A percentile compares a stretch with the other conserved stretches of the same genome.
Evolutionary conservation across 2,888 invertebrate genomes (phyloP).

Genomic region (Hanleya hanleyi): DNA sequence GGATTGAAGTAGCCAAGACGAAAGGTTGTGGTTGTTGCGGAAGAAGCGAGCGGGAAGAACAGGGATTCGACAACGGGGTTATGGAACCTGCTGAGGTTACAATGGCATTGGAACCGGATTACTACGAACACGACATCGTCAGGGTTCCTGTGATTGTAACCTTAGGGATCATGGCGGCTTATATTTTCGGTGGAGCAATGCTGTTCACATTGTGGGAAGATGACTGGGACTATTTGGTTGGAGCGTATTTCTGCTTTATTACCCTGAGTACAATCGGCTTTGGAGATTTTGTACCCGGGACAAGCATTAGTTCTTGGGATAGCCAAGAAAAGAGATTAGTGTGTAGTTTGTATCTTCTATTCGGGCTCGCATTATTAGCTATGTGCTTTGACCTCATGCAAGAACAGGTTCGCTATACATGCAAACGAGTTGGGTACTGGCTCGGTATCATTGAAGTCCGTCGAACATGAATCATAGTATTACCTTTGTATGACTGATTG

Average conservation of each 20-base stretch:
- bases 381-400: constrained; percentile 75
- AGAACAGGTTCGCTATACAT: constrained; percentile 68
- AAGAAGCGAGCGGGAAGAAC: no score
- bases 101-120: not conserved
- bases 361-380: constrained; percentile 74
- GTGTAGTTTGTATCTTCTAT: constrained; percentile 70
- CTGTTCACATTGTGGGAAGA: constrained; percentile 96
- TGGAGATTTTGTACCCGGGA: constrained; percentile 73
- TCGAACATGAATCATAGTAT: not conserved
- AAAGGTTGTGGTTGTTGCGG: no score
- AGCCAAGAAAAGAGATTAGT: constrained; percentile 64
- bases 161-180: constrained; percentile 90
- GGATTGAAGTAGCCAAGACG: no score
- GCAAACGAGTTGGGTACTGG: constrained; percentile 33
- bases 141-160: constrained; percentile 90
- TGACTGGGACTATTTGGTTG: constrained; percentile 92
- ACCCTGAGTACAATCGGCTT: constrained; percentile 74
- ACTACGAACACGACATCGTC: constrained; percentile 17
- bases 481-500: no score
- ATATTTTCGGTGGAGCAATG: constrained; percentile 91
- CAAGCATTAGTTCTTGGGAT: constrained; percentile 59
- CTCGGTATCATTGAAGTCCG: not conserved
- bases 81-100: not conserved
- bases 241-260: constrained; percentile 76
- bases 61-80: no score